Conservation (phyloP, 2,797 vertebrate genomes). For the Enteromius radiatus region DNA sequence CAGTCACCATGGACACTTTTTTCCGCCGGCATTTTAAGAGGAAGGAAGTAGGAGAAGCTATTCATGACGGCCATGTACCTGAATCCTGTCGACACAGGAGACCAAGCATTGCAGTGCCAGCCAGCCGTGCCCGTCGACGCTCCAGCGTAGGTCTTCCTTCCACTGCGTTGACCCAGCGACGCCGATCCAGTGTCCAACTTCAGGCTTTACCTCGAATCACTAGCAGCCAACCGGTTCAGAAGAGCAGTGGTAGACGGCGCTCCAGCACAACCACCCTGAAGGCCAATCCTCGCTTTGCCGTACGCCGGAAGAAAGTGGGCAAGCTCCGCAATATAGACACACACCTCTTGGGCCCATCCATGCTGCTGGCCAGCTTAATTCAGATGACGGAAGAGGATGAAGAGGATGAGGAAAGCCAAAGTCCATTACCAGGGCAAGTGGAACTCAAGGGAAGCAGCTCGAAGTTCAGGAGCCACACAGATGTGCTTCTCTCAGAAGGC, state of each 20-base stretch:
- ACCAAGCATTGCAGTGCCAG: slow-evolving; percentile 78
- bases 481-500: slow-evolving; percentile 68
- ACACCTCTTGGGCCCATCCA: slow-evolving; percentile 81
- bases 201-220: slow-evolving; percentile 54
- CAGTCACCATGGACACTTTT: slow-evolving; percentile 86
- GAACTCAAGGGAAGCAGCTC: slow-evolving; percentile 63
- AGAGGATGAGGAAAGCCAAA: slow-evolving; percentile 67
- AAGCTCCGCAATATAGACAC: slow-evolving; percentile 71
- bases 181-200: slow-evolving; percentile 76
- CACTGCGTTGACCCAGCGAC: slow-evolving; percentile 71
- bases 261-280: slow-evolving; percentile 85
- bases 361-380: slow-evolving; percentile 81
- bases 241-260: slow-evolving; percentile 71
- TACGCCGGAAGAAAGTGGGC: slow-evolving; percentile 68
- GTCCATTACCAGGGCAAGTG: slow-evolving; percentile 61
- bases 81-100: slow-evolving; percentile 63
- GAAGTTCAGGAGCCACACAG: slow-evolving; percentile 59
- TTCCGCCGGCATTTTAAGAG: slow-evolving; percentile 88
- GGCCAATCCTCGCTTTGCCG: slow-evolving; percentile 83
- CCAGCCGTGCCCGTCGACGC: slow-evolving; percentile 84
- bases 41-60: slow-evolving; percentile 67
- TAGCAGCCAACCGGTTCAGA: slow-evolving; percentile 48
- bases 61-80: neutral
- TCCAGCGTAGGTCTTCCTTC: slow-evolving; percentile 86
- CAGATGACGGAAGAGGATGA: slow-evolving; percentile 77